These are phyloP conservation scores for Hylia prasina DNA, from an alignment of 2,113 vertebrate genomes.

Conservation along the genomic window DNA sequence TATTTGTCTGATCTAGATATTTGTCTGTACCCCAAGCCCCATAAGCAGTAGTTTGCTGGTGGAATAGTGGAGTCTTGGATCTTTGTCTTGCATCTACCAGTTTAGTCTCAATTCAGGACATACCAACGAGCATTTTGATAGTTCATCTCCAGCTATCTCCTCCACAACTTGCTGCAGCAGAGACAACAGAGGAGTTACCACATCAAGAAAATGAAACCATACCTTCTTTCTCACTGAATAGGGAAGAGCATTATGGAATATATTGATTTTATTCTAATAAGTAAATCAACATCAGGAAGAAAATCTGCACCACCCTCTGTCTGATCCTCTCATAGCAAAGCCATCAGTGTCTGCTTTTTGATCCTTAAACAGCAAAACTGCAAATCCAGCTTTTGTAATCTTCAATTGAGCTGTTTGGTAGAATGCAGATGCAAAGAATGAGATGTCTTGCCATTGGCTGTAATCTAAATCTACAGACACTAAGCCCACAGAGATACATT, in stretches of 20 bases:
- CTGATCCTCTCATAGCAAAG: slow-evolving; percentile 10
- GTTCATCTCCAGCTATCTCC: not conserved
- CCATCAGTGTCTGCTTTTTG: not conserved
- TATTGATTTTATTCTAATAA: not conserved
- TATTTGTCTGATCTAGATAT: not conserved
- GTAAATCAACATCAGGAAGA: not conserved
- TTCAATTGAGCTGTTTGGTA: not conserved
- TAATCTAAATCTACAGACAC: slow-evolving; percentile 25
- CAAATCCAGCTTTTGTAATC: slow-evolving; percentile 32
- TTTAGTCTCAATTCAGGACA: not conserved
- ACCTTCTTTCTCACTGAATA: not conserved
- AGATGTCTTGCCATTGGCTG: not conserved
- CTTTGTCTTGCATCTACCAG: not conserved
- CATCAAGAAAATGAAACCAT: not conserved
- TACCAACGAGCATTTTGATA: not conserved
- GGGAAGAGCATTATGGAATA: not conserved
- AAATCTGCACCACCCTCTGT: not conserved
- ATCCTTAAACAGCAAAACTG: slow-evolving; percentile 7
- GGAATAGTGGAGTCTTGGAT: not conserved
- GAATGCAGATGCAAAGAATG: slow-evolving; percentile 7
- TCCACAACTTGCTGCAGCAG: not conserved
- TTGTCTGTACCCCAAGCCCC: not conserved
- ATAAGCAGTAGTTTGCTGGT: not conserved
- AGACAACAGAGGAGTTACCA: not conserved
- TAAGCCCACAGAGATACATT: slow-evolving; percentile 32